phyloP scores from a whole-genome alignment of 2,888 invertebrate genomes.

The Netelia virgata region DNA sequence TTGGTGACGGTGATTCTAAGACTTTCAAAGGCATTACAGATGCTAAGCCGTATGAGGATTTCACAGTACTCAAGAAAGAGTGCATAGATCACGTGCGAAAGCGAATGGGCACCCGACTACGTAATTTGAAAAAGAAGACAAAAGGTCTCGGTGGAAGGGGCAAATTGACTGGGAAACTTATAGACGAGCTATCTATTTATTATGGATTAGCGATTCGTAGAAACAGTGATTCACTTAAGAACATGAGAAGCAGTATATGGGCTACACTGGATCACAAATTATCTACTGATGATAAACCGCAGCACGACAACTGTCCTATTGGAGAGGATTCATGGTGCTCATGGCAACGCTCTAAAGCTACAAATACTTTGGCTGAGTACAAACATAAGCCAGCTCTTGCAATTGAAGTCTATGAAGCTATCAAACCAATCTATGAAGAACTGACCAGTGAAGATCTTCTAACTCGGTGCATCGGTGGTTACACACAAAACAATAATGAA shows the following conservation, averaged over 20 bases:
- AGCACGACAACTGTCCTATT: constrained; percentile 71
- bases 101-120: constrained; percentile 69
- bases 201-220: constrained; percentile 62
- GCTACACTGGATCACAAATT: constrained; percentile 72
- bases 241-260: constrained; percentile 66
- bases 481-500: constrained; percentile 66
- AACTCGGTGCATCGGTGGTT: constrained; percentile 63
- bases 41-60: too few relatives aligned
- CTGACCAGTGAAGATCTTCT: constrained; percentile 49
- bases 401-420: too few relatives aligned
- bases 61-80: too few relatives aligned
- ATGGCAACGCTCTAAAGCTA: constrained; percentile 63
- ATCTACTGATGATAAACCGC: constrained; percentile 71
- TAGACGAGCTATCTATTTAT: constrained; percentile 59
- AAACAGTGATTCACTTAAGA: constrained; percentile 61
- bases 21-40: too few relatives aligned
- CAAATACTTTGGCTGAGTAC: constrained; percentile 45
- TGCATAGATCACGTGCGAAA: constrained; percentile 74
- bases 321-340: constrained; percentile 67
- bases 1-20: too few relatives aligned
- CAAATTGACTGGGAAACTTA: constrained; percentile 43
- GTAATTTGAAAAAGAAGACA: constrained; percentile 42
- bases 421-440: too few relatives aligned
- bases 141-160: constrained; percentile 48
- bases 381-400: constrained; percentile 47